Percentiles rank a stretch among this genome's conserved stretches.
These are phyloP conservation scores for Cacatua alba DNA, from an alignment of 2,113 vertebrate species.

Conservation along the genomic window DNA sequence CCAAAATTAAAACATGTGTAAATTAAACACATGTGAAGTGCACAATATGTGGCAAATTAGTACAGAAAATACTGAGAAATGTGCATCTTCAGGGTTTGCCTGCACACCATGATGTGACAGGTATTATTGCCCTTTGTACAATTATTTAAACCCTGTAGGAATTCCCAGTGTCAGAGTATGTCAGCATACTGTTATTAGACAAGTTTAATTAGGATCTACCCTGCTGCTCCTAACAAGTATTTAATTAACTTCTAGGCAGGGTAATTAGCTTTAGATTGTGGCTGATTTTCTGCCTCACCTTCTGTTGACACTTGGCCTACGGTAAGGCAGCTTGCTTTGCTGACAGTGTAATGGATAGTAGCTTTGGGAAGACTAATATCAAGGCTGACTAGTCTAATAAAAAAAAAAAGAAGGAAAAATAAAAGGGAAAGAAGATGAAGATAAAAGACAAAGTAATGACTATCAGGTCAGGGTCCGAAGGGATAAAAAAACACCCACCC, in stretches of 20 bases:
- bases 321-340: constrained; percentile 60
- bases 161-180: constrained; percentile 82
- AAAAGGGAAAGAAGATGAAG: constrained; percentile 37
- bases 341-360: constrained; percentile 82
- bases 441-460: constrained; percentile 71
- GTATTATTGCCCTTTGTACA: constrained; percentile 77
- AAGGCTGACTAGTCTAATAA: constrained; percentile 69
- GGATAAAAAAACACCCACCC: constrained; percentile 41
- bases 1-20: constrained; percentile 68
- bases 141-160: constrained; percentile 81
- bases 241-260: constrained; percentile 89
- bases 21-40: constrained; percentile 73
- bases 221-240: constrained; percentile 86
- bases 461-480: constrained; percentile 54
- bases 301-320: constrained; percentile 83
- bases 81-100: constrained; percentile 59
- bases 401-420: constrained; percentile 35
- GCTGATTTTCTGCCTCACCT: constrained; percentile 84
- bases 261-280: constrained; percentile 86
- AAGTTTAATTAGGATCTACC: constrained; percentile 89
- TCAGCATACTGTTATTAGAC: constrained; percentile 87
- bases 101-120: constrained; percentile 74
- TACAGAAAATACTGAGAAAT: constrained; percentile 63
- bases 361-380: constrained; percentile 65
- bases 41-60: constrained; percentile 76